phyloP scores from a whole-genome alignment of 2,888 invertebrate genomes.

The Papilio gigon region DNA sequence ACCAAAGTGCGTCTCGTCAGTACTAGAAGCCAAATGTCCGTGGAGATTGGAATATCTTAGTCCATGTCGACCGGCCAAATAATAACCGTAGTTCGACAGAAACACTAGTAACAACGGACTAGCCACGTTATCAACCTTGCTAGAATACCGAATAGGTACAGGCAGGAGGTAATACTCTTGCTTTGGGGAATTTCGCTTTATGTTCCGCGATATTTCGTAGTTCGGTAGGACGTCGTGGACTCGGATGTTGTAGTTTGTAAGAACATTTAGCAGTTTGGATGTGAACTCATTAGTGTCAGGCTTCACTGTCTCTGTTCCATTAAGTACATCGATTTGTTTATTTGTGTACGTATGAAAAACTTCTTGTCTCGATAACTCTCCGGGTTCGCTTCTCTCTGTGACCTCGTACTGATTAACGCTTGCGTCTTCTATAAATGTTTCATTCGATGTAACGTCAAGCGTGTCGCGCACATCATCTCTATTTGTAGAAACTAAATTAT shows the following conservation, averaged over 20 bases:
- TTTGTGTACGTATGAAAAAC: not conserved
- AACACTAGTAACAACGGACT: slow-evolving; percentile 83
- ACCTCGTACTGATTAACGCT: slow-evolving; percentile 24
- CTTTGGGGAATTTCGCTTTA: slow-evolving; percentile 46
- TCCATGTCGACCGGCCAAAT: slow-evolving; percentile 72
- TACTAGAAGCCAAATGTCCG: slow-evolving; percentile 84
- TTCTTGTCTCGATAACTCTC: not conserved
- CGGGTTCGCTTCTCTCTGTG: slow-evolving; percentile 14
- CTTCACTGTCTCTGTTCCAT: slow-evolving; percentile 2
- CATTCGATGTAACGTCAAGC: not conserved
- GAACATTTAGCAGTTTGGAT: slow-evolving; percentile 50
- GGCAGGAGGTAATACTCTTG: slow-evolving; percentile 45
- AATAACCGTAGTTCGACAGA: slow-evolving; percentile 85
- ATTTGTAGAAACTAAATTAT: slow-evolving; percentile 3
- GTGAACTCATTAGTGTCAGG: slow-evolving; percentile 42
- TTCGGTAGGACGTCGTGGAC: slow-evolving; percentile 60
- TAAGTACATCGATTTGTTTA: slow-evolving; percentile 20
- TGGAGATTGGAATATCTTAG: slow-evolving; percentile 79
- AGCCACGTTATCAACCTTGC: slow-evolving; percentile 80
- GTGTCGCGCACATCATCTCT: not conserved
- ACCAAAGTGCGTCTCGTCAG: slow-evolving; percentile 85
- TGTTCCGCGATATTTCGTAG: slow-evolving; percentile 60
- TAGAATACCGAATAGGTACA: slow-evolving; percentile 48
- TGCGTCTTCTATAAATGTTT: not conserved
- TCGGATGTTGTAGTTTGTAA: slow-evolving; percentile 67